These are phyloP conservation scores for Elegia similella DNA, from an alignment of 2,888 invertebrate genomes.

Conservation along the genomic window DNA sequence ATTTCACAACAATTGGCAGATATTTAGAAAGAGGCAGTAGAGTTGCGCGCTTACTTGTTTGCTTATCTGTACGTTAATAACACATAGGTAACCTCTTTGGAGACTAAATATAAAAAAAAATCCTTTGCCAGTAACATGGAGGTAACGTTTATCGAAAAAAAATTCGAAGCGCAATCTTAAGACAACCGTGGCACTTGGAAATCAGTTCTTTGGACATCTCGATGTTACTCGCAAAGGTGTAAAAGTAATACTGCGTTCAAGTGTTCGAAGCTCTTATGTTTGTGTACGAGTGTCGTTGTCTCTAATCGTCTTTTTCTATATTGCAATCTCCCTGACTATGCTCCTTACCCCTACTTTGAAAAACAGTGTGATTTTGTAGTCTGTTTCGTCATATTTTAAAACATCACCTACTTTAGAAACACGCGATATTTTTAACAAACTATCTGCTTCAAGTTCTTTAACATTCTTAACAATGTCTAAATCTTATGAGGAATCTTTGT, in stretches of 20 bases:
- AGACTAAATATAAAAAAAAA: conserved; percentile 22
- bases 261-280: conserved; percentile 72
- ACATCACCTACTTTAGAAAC: background rate
- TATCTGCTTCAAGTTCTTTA: background rate
- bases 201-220: conserved; percentile 63
- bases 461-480: background rate
- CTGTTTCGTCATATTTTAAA: background rate
- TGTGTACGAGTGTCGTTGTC: conserved; percentile 76
- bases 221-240: conserved; percentile 13
- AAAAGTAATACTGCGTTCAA: conserved; percentile 45
- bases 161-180: conserved; percentile 45
- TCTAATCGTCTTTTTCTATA: conserved; percentile 58
- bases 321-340: conserved; percentile 6
- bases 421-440: background rate
- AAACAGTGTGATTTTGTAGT: background rate
- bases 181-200: conserved; percentile 61
- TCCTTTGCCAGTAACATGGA: conserved; percentile 36
- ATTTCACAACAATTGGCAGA: conserved; percentile 36
- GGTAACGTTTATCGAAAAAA: conserved; percentile 45
- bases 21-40: conserved; percentile 23
- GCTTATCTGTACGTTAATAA: conserved; percentile 21
- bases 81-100: conserved; percentile 19
- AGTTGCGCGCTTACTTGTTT: conserved; percentile 32
- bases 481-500: background rate
- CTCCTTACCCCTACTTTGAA: background rate